Evolutionary conservation across 2,888 invertebrate species (phyloP).

Genomic region (Agelastica alni): DNA sequence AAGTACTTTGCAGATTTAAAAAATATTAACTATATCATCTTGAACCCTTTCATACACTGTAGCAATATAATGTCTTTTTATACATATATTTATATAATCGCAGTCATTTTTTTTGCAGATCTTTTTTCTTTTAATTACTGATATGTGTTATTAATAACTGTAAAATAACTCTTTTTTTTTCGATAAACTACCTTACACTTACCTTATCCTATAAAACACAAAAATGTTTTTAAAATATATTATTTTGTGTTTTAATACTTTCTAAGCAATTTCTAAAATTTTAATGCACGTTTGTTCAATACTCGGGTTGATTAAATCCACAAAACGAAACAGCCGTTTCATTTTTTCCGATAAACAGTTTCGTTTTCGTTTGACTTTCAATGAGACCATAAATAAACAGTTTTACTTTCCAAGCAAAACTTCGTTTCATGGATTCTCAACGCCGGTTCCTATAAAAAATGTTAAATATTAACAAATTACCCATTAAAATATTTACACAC

Average conservation of each 20-base stretch:
- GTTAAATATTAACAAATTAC: constrained; percentile 26
- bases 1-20: no score
- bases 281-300: constrained; percentile 18
- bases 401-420: neutral
- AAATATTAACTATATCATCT: constrained; percentile 19
- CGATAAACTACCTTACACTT: no score
- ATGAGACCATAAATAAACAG: neutral
- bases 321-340: no score
- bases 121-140: constrained; percentile 16
- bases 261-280: constrained; percentile 26
- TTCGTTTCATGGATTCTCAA: neutral
- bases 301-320: neutral
- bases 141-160: constrained; percentile 22
- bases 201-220: no score
- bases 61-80: constrained; percentile 7
- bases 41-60: constrained; percentile 7
- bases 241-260: constrained; percentile 29
- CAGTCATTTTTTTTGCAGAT: constrained; percentile 24
- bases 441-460: neutral
- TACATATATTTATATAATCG: constrained; percentile 8
- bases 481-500: constrained; percentile 9
- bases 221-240: constrained; percentile 36
- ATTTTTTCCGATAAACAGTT: constrained; percentile 4
- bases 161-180: constrained; percentile 15
- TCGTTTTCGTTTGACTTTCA: no score